Evolutionary conservation across 2,797 vertebrate species (phyloP), one percentile per base, ranked within the genome.

Genomic region (Triplophysa bombifrons): DNA sequence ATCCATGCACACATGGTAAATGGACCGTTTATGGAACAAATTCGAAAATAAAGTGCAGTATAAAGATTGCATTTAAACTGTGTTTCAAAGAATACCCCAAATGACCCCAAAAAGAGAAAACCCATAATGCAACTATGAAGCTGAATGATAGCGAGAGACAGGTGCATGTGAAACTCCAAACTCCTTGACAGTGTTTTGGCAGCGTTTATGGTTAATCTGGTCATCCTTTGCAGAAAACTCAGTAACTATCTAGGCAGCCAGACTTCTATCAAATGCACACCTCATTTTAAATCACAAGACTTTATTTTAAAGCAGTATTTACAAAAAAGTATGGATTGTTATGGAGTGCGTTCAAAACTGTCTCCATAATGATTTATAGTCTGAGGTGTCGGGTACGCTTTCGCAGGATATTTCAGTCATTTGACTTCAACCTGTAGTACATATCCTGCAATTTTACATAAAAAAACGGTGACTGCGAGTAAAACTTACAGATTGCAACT

Each of bases 341-440:
- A 38, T 34, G 34, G 34, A 34, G 34, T 34, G 34, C 34, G 34
- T 34, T 34, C 34, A 8, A 38, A 53, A 53, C 51, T 81, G 74
- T 88, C 84, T 82, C 84, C 86, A 19, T 48, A 48, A 16, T 14
- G 46, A 48, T 14, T 13, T 48, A 48, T 14, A 48, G 4, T 48
- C 12, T 48, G 13, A 48, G 46, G 13, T 13, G 12, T 48, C 46
- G 4, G 46, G 13, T 46, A 46, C 2, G 44, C 10, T 13, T 13
- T 46, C 12, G 34, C 1, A 38, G 34, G 34, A 46, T 11, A 46
- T 48, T 13, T 48, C 13, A 48, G 13, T 14, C 46, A 41, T 41
- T 41, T 41, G 46, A 48, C 46, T 48, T 13, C 10, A 46, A 46
- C 11, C 50, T 7, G n/a, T 2, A 41, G 10, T 41, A 41, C 9